Evolutionary conservation across 2,113 vertebrate species (phyloP), one percentile per base, ranked within the genome.

Genomic region (Phyllopteryx taeniolatus): DNA sequence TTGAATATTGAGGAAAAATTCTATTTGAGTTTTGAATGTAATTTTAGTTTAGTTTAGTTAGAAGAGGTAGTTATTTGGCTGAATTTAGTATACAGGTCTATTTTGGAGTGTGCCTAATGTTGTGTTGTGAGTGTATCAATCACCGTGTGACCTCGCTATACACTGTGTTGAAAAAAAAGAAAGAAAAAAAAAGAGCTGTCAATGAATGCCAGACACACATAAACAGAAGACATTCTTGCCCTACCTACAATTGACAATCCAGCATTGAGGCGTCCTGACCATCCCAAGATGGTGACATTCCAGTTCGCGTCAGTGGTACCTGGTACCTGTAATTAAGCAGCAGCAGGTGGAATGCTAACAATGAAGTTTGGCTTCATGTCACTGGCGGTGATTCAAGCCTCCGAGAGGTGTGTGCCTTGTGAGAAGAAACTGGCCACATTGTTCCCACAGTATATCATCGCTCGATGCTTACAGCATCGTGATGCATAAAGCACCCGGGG

Each of bases 341-440:
- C n/a, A 1, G 44, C 64, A 47, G 64, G 71, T 14, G 78, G 84
- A 81, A 86, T 83, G 78, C 64, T 5, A 67, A 27, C 56, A 83
- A 81, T 83, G 72, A 46, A 31, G 77, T 74, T 77, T 59, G 62
- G 51, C 73, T 67, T 66, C 31, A 64, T 65, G 66, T 64, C 33
- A 56, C 9, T 51, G 13, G 2, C 2, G 0, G 20, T n/a, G 39
- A 43, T 59, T 12, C 20, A 10, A 27, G 15, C 8, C 6, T 14
- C 5, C 2, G 33, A 44, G 65, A 76, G 57, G 65, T 62, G 70
- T 49, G 65, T 35, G 44, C 35, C 56, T 35, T 44, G 56, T 67
- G 61, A 63, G 39, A 71, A 51, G 17, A 71, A 62, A 64, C 46
- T 6, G 6, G 47, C 44, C 8, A 35, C 46, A 72, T 74, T 70